Evolutionary conservation across 2,113 vertebrate genomes (phyloP), one percentile per base, ranked within the genome.

Genomic region (Siniperca knerii): DNA sequence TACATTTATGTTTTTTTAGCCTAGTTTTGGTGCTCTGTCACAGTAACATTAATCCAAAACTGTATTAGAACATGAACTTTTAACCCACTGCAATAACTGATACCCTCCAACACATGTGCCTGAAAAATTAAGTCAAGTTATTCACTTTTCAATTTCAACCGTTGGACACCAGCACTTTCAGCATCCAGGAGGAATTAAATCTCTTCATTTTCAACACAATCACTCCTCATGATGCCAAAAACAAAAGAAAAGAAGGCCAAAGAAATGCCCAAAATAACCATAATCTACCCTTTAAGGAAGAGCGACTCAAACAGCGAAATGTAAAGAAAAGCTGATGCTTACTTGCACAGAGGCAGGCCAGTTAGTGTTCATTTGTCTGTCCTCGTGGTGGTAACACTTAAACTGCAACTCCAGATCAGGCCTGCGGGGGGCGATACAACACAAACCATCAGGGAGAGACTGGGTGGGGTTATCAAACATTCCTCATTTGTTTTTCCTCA

Each of bases 311-410:
- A 35, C 6, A 20, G n/a, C 2, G 10, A 11, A 16, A 7, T 3
- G 10, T 6, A 29, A 11, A 70, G 2, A 37, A 52, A 1, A 37
- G n/a, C 0, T 21, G 46, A 21, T 23, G 48, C 97, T 97, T 81
- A 99, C 98, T 90, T 99, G 97, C 62, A 99, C 98, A 0, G 98
- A 99, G 2, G 97, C 97, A 0, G 98, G 98, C 98, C 98, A 99
- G 96, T 99, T 99, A 29, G 98, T 98, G 94, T 98, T 99, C 97
- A 98, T 98, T 93, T 99, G 98, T 50, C 97, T 92, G 95, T 99
- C 98, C 88, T 99, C 98, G 0, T 99, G 98, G 90, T 99, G 98
- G 91, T 99, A 99, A 91, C 98, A 99, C 91, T 99, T 99, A 83
- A 99, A 98, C 95, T 99, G 98, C 88, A 99, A 93, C 94, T 99